phyloP scores from a whole-genome alignment of 1,140 invertebrate genomes.

The Charaxes varanes region DNA sequence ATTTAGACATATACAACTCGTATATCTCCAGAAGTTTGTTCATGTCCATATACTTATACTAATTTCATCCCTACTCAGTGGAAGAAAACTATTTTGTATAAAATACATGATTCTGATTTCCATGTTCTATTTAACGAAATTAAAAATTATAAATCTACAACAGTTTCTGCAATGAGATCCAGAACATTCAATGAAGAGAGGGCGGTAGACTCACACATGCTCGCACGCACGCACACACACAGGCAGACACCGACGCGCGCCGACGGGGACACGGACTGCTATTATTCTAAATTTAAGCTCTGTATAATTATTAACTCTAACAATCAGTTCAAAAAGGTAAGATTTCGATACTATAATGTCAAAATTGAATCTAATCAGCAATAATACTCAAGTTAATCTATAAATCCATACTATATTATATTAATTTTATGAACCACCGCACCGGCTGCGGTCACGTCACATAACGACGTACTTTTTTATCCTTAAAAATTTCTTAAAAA shows the following conservation, averaged over 20 bases:
- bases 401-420: conserved; percentile 70
- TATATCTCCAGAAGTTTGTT: conserved; percentile 67
- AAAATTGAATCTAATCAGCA: conserved; percentile 66
- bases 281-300: conserved; percentile 45
- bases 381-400: conserved; percentile 72
- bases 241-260: conserved; percentile 20
- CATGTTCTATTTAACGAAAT: conserved; percentile 56
- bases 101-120: conserved; percentile 69
- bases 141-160: conserved; percentile 64
- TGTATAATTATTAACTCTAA: conserved; percentile 50
- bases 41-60: conserved; percentile 65
- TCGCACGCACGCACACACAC: conserved; percentile 29
- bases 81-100: conserved; percentile 62
- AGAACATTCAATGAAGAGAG: conserved; percentile 39
- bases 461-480: conserved; percentile 50
- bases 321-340: conserved; percentile 52
- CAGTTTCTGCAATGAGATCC: conserved; percentile 64
- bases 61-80: conserved; percentile 61
- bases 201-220: conserved; percentile 27
- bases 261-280: conserved; percentile 20
- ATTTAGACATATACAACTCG: conserved; percentile 57
- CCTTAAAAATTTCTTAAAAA: conserved; percentile 64
- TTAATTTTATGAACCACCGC: conserved; percentile 53
- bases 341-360: conserved; percentile 48
- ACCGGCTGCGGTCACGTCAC: conserved; percentile 35